These are phyloP conservation scores for Stigmatopora argus DNA, from an alignment of 2,113 vertebrate species.

Conservation along the genomic window DNA sequence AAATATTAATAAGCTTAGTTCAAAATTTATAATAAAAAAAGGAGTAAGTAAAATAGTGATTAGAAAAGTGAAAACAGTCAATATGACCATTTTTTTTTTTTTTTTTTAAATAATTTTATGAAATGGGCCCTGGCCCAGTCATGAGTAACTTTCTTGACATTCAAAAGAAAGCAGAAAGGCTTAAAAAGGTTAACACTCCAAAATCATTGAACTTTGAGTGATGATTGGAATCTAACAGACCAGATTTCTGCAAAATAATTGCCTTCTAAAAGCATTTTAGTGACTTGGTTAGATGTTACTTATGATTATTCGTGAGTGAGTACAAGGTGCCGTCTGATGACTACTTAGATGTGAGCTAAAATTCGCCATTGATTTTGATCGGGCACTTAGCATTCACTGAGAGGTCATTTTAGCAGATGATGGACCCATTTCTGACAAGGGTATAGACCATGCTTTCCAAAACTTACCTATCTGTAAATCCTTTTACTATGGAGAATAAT, in stretches of 20 bases:
- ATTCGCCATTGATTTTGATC: slow-evolving; percentile 22
- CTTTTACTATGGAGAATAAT: not conserved
- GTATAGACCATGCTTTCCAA: not conserved
- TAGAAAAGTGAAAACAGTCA: too few species aligned
- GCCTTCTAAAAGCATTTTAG: slow-evolving; percentile 11
- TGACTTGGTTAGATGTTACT: not conserved
- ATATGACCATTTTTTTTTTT: too few species aligned
- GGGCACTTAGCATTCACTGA: slow-evolving; percentile 32
- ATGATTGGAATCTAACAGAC: not conserved
- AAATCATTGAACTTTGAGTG: slow-evolving; percentile 2
- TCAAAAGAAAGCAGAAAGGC: not conserved
- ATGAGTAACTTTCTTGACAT: not conserved
- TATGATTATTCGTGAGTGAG: slow-evolving; percentile 8
- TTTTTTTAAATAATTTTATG: too few species aligned
- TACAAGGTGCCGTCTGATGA: slow-evolving; percentile 12
- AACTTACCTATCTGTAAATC: not conserved
- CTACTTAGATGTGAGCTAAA: slow-evolving; percentile 30
- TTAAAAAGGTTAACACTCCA: slow-evolving; percentile 1
- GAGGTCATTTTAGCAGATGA: slow-evolving; percentile 22
- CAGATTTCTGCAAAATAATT: slow-evolving; percentile 1
- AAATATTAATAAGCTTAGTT: too few species aligned
- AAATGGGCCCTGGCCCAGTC: not conserved
- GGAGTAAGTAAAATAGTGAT: too few species aligned
- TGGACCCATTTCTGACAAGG: not conserved
- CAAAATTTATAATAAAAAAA: too few species aligned